Conservation (phyloP, 2,113 vertebrate species). For the Pelobates fuscus region DNA sequence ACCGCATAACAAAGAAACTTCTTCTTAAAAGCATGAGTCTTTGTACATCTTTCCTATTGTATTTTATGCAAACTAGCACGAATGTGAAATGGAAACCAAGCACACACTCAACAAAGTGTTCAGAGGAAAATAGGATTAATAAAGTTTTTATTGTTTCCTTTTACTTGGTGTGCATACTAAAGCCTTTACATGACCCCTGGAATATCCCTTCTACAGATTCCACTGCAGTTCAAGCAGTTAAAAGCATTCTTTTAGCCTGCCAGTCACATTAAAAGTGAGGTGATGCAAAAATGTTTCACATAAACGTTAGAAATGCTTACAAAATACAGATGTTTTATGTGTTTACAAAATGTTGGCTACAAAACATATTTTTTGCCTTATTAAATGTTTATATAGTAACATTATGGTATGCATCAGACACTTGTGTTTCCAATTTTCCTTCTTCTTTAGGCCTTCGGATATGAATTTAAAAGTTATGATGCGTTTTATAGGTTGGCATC, state of each 20-base stretch:
- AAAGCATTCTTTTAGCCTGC: not conserved
- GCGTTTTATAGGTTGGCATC: not conserved
- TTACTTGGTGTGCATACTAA: not conserved
- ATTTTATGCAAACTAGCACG: not conserved
- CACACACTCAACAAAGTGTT: not conserved
- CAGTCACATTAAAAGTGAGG: not conserved
- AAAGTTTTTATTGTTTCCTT: constrained; percentile 1
- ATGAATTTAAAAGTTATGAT: not conserved
- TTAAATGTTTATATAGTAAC: not conserved
- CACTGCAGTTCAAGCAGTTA: not conserved
- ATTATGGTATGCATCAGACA: not conserved
- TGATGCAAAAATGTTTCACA: not conserved
- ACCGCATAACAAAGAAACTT: not conserved
- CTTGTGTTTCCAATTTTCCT: not conserved
- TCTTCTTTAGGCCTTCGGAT: not conserved
- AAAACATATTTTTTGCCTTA: not conserved
- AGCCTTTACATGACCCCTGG: not conserved
- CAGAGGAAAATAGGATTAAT: not conserved
- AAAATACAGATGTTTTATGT: not conserved
- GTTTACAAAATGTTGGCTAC: not conserved
- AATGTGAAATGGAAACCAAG: not conserved
- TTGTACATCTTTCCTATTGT: not conserved
- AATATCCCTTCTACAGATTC: not conserved
- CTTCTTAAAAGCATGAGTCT: not conserved
- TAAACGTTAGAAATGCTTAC: not conserved